Base-by-base conservation (phyloP, 1,140 invertebrate species). In the Caenorhabditis remanei region DNA sequence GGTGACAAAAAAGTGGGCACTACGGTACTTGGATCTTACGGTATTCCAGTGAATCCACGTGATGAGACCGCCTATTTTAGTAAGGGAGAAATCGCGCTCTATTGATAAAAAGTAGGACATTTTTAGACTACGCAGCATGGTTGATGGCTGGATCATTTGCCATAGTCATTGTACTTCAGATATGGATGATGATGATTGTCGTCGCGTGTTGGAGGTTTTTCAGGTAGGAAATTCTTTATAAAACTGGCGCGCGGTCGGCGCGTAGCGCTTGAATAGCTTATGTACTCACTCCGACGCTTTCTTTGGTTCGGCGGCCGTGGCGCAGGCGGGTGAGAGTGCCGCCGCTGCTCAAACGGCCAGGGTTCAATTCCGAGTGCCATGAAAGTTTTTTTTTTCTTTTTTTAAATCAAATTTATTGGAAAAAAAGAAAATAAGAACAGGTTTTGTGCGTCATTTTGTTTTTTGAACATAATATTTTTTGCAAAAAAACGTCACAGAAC, bases 201-300 rank as follows among this genome's bases (percentile, higher is more conserved):
- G n/a, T 84, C 1, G 83, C 83, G 43, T 84, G 55, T 46, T 84
- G 53, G 83, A 84, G 83, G 61, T 84, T 61, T 40, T 84, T 84
- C 55, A 84, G 83, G 83, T 84, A 48, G 16, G 9, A 9, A n/a
- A 16, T 21, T n/a, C 58, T 21, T n/a, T n/a, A n/a, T n/a, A n/a
- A 61, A 32, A 32, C 32, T 32, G 32, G 32, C 32, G 32, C 32
- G 32, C 32, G n/a, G n/a, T n/a, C n/a, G n/a, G n/a, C n/a, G n/a
- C n/a, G n/a, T n/a, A n/a, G n/a, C n/a, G n/a, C n/a, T n/a, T n/a
- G n/a, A n/a, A n/a, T n/a, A n/a, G n/a, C n/a, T n/a, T n/a, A n/a
- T n/a, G n/a, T n/a, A n/a, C n/a, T n/a, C n/a, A n/a, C n/a, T n/a
- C n/a, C n/a, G n/a, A n/a, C n/a, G n/a, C n/a, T n/a, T n/a, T n/a